A percentile compares a stretch with the other conserved stretches of the same genome.
Evolutionary conservation across 2,113 vertebrate genomes (phyloP).

Genomic region (Dasyurus viverrinus): DNA sequence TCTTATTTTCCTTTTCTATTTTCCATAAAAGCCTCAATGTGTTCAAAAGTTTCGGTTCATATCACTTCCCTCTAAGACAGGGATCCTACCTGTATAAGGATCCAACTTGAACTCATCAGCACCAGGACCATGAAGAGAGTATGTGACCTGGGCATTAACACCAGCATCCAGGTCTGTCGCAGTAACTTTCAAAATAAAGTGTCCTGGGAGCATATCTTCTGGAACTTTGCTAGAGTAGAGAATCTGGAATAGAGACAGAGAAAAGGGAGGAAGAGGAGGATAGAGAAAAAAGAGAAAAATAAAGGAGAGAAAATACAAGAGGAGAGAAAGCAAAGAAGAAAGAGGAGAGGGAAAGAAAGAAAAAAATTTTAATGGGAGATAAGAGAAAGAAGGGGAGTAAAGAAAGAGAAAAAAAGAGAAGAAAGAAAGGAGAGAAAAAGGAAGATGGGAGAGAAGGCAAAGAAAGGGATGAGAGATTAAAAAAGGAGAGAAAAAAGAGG

Average conservation of each 20-base stretch:
- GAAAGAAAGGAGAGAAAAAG: not conserved
- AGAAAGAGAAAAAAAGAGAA: not conserved
- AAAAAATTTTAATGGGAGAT: not conserved
- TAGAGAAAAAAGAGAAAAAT: not conserved
- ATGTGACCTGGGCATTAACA: conserved; percentile 92
- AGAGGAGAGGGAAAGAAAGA: not conserved
- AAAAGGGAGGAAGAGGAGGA: not conserved
- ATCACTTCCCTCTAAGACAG: not conserved
- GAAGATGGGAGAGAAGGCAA: too few relatives aligned
- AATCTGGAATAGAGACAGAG: conserved; percentile 82
- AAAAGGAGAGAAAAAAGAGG: not conserved
- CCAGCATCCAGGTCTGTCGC: conserved; percentile 91
- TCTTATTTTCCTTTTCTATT: not conserved
- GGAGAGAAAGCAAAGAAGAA: not conserved
- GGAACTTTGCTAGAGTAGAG: conserved; percentile 90
- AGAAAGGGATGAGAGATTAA: not conserved
- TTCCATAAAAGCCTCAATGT: not conserved
- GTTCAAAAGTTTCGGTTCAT: not conserved
- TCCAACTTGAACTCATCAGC: conserved; percentile 93
- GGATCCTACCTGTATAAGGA: conserved; percentile 89
- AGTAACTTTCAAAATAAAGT: conserved; percentile 90
- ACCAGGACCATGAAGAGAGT: conserved; percentile 91
- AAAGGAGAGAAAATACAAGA: not conserved
- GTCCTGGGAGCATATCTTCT: conserved; percentile 88
- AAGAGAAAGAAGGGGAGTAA: not conserved